These are phyloP conservation scores for Brachirus orientalis DNA, from an alignment of 2,113 vertebrate species.

Conservation along the genomic window DNA sequence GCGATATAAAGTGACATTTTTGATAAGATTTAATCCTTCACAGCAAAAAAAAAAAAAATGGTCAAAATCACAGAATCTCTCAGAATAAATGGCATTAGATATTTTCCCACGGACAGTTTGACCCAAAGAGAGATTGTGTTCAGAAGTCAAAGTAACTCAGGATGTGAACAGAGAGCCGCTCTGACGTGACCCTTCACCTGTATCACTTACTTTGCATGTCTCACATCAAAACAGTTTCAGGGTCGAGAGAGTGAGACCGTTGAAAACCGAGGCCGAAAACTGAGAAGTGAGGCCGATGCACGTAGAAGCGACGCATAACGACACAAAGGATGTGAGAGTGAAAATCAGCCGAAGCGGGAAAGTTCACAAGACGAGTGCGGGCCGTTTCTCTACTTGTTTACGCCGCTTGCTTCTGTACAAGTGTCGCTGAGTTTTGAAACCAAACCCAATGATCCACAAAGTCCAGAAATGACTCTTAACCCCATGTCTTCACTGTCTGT, in stretches of 20 bases:
- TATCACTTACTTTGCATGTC: neutral
- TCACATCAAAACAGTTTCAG: neutral
- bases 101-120: no score
- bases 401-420: no score
- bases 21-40: no score
- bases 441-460: no score
- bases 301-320: neutral
- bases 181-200: conserved; percentile 1
- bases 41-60: no score
- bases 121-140: no score
- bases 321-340: neutral
- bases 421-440: no score
- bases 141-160: no score
- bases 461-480: neutral
- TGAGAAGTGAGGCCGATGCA: neutral
- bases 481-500: neutral
- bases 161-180: neutral
- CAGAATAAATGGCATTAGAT: no score
- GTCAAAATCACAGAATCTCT: no score
- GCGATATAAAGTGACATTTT: no score
- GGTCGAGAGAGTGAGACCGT: neutral
- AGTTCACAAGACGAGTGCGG: fast-evolving
- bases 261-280: neutral
- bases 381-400: neutral
- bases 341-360: neutral